A percentile compares a stretch with the other conserved stretches of the same genome.
phyloP scores from a whole-genome alignment of 2,888 invertebrate species.

The Tenthredo livida region DNA sequence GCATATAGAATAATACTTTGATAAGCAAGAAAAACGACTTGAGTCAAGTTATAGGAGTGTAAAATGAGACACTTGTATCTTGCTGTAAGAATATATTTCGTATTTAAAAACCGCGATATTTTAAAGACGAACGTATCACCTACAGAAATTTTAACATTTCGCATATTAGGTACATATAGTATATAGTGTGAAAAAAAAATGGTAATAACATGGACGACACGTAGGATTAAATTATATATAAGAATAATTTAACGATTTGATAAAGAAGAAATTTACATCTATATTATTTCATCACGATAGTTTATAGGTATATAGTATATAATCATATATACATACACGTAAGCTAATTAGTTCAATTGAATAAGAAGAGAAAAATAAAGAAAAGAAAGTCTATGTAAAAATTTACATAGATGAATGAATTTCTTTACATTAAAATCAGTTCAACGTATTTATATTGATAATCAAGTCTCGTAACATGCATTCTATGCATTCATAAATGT shows the following conservation, averaged over 20 bases:
- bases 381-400: neutral
- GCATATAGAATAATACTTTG: no score
- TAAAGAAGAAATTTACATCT: neutral
- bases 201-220: neutral
- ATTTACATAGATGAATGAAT: neutral
- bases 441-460: neutral
- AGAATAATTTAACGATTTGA: neutral
- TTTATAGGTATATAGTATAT: no score
- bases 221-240: neutral
- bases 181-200: neutral
- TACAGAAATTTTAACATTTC: no score
- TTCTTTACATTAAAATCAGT: conserved; percentile 2
- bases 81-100: no score
- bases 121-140: no score
- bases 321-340: no score
- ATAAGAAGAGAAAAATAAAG: neutral
- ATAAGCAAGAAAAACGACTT: no score
- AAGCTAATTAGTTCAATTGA: neutral
- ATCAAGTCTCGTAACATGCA: neutral
- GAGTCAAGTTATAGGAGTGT: no score
- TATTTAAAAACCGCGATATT: no score
- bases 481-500: neutral
- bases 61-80: no score
- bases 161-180: no score
- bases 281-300: no score